These are phyloP conservation scores for Pissodes strobi DNA, from an alignment of 1,140 invertebrate genomes.

Conservation along the genomic window DNA sequence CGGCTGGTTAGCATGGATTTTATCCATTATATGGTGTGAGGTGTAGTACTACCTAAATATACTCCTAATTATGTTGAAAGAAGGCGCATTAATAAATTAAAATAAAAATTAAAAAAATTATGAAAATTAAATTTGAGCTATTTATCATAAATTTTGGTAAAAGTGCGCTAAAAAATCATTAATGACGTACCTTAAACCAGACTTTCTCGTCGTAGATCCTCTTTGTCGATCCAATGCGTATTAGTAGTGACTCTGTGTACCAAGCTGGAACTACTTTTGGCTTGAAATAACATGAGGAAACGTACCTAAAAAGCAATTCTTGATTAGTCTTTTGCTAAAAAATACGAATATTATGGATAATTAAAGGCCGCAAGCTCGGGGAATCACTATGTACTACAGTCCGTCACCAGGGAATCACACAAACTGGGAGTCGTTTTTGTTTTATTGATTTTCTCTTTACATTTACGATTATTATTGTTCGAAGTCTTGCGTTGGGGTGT, in stretches of 20 bases:
- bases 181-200: slow-evolving; percentile 37
- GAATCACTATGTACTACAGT: no score
- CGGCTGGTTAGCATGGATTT: no score
- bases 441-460: no score
- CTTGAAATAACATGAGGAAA: slow-evolving; percentile 38
- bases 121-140: neutral
- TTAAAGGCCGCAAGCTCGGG: no score
- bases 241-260: slow-evolving; percentile 40
- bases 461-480: no score
- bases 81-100: neutral
- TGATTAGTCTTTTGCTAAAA: neutral
- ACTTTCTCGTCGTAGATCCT: slow-evolving; percentile 36
- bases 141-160: neutral
- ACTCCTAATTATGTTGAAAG: no score
- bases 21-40: no score
- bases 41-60: no score
- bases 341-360: neutral
- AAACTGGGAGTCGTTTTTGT: no score
- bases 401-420: no score
- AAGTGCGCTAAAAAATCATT: neutral
- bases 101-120: neutral
- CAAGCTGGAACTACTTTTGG: slow-evolving; percentile 32
- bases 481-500: no score
- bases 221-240: slow-evolving; percentile 36
- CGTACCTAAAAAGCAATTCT: slow-evolving; percentile 26